Conservation (phyloP, 2,113 vertebrate species). For the Malurus alboscapulatus region DNA sequence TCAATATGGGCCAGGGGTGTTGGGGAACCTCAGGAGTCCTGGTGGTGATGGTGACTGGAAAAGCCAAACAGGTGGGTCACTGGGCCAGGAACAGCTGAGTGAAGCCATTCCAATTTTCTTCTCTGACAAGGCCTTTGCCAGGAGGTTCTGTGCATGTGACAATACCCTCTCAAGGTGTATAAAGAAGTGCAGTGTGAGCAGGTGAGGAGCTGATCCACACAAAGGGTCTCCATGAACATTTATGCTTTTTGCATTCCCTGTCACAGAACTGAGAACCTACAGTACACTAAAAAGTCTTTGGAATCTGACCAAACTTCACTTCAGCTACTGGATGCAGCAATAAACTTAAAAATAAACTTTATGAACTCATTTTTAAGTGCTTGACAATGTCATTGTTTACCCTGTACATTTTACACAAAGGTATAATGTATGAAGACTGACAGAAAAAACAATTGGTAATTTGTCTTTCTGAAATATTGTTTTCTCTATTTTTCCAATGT, state of each 20-base stretch:
- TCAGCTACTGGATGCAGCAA: not conserved
- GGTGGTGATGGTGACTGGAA: not conserved
- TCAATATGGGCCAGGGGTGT: not conserved
- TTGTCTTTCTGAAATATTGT: not conserved
- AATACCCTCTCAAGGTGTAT: fast-evolving
- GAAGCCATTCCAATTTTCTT: not conserved
- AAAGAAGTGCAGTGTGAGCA: not conserved
- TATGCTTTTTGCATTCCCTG: not conserved
- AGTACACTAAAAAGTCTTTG: not conserved
- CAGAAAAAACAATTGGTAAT: not conserved
- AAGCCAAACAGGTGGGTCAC: not conserved
- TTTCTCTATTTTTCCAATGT: not conserved
- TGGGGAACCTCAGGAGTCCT: not conserved
- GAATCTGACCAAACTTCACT: not conserved
- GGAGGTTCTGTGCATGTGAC: not conserved
- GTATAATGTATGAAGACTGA: not conserved
- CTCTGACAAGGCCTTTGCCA: not conserved
- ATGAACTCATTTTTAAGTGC: not conserved
- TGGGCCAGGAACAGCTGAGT: not conserved
- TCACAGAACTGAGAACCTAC: not conserved
- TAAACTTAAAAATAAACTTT: not conserved
- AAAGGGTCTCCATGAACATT: not conserved
- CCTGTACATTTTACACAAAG: not conserved
- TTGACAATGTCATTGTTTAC: not conserved
- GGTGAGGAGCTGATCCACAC: not conserved